These are phyloP conservation scores for Euproctis similis DNA, from an alignment of 2,888 invertebrate species.

Conservation along the genomic window DNA sequence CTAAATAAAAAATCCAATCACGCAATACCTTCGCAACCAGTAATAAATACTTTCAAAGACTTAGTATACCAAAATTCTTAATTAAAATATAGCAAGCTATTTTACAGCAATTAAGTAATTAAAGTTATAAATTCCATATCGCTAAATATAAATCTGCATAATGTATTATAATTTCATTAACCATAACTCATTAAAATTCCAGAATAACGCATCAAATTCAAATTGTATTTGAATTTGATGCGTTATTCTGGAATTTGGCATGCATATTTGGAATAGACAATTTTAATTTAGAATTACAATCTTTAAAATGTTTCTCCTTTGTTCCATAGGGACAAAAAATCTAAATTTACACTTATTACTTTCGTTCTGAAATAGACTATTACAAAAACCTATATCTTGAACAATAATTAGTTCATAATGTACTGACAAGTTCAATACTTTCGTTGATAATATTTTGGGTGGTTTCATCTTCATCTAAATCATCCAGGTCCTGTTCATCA, in stretches of 20 bases:
- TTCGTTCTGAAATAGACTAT: not conserved
- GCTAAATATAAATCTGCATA: slow-evolving; percentile 7
- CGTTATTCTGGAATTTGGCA: slow-evolving; percentile 19
- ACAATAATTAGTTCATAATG: slow-evolving; percentile 45
- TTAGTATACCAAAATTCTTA: not conserved
- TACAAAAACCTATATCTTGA: not conserved
- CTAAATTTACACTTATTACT: not conserved
- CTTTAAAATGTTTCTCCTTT: no score
- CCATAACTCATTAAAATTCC: slow-evolving; percentile 9
- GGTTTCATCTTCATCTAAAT: slow-evolving; percentile 44
- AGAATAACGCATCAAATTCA: slow-evolving; percentile 19
- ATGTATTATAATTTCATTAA: slow-evolving; percentile 13
- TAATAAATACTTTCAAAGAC: not conserved
- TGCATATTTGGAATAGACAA: not conserved
- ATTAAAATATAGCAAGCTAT: slow-evolving; percentile 1
- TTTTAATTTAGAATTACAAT: no score
- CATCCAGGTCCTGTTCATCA: slow-evolving; percentile 28
- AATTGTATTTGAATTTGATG: no score
- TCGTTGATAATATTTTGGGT: slow-evolving; percentile 65
- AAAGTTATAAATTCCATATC: slow-evolving; percentile 1
- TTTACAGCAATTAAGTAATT: not conserved
- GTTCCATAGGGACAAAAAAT: no score
- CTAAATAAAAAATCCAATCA: no score
- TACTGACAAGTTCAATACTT: slow-evolving; percentile 59
- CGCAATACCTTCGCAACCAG: no score